Evolutionary conservation across 2,797 vertebrate species (phyloP).

Genomic region (Manis pentadactyla): DNA sequence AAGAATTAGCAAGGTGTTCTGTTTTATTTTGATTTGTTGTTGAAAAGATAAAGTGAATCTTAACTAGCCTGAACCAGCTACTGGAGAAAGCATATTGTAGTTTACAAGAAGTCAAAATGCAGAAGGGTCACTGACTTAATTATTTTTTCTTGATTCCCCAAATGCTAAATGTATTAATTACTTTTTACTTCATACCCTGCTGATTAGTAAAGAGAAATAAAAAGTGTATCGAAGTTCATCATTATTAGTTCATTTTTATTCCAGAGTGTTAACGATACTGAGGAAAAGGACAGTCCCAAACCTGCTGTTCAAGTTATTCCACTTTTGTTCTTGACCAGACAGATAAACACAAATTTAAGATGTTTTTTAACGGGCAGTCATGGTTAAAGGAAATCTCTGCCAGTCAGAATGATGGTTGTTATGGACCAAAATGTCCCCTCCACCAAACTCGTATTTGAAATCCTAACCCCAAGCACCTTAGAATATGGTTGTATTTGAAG

Average conservation of each 20-base stretch:
- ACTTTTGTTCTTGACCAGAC: background rate
- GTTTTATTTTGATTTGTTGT: too few relatives aligned
- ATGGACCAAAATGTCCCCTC: background rate
- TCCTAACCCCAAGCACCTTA: background rate
- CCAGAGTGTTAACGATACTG: background rate
- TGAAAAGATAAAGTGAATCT: background rate
- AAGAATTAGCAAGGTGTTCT: background rate
- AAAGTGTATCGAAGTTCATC: background rate
- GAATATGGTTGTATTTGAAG: background rate
- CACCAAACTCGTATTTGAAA: background rate
- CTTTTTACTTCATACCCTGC: background rate
- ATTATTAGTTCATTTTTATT: slow-evolving; percentile 7
- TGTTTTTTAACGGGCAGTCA: background rate
- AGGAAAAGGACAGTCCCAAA: background rate
- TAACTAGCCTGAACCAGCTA: background rate
- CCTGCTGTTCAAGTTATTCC: background rate
- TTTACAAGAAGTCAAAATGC: background rate
- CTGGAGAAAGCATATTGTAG: background rate
- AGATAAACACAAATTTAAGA: background rate
- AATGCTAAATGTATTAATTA: background rate
- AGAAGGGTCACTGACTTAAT: background rate
- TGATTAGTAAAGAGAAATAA: background rate
- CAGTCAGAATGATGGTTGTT: background rate
- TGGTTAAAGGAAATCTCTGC: too few relatives aligned
- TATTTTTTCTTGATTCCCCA: background rate